These are phyloP conservation scores for Cydia amplana DNA, from an alignment of 1,140 invertebrate genomes.

Conservation along the genomic window DNA sequence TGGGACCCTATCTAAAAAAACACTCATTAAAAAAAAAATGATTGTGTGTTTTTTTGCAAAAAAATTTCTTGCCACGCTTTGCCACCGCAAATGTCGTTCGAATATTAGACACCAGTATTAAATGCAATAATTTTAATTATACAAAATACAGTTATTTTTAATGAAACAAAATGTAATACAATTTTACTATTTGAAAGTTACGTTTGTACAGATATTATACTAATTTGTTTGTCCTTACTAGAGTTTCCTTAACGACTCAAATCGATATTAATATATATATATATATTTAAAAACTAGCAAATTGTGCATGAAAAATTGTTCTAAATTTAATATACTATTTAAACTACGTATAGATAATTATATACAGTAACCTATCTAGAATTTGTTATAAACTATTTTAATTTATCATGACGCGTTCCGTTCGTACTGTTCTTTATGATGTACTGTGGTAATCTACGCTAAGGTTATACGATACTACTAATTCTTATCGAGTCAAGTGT, in stretches of 20 bases:
- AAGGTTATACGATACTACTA: conserved; percentile 67
- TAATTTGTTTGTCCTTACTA: conserved; percentile 24
- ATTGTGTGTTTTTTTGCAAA: conserved; percentile 23
- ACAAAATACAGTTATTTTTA: conserved; percentile 36
- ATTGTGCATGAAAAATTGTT: conserved; percentile 75
- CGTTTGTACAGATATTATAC: conserved; percentile 39
- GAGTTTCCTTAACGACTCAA: conserved; percentile 14
- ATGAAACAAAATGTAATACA: conserved; percentile 16
- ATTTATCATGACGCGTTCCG: conserved; percentile 59
- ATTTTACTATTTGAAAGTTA: conserved; percentile 36
- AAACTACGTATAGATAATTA: conserved; percentile 49
- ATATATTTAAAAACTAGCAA: conserved; percentile 57
- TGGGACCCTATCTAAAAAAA: conserved; percentile 46
- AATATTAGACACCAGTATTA: conserved; percentile 35
- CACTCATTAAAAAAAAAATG: background rate
- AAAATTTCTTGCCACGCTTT: background rate
- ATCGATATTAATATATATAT: conserved; percentile 56
- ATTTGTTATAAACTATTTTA: conserved; percentile 59
- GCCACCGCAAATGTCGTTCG: conserved; percentile 27
- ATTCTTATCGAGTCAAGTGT: conserved; percentile 74
- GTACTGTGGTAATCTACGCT: conserved; percentile 57
- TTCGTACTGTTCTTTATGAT: conserved; percentile 66
- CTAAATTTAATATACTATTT: conserved; percentile 63
- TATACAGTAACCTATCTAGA: conserved; percentile 52
- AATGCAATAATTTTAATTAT: conserved; percentile 60